Evolutionary conservation across 1,140 invertebrate species (phyloP).

Genomic region (Uloborus diversus): DNA sequence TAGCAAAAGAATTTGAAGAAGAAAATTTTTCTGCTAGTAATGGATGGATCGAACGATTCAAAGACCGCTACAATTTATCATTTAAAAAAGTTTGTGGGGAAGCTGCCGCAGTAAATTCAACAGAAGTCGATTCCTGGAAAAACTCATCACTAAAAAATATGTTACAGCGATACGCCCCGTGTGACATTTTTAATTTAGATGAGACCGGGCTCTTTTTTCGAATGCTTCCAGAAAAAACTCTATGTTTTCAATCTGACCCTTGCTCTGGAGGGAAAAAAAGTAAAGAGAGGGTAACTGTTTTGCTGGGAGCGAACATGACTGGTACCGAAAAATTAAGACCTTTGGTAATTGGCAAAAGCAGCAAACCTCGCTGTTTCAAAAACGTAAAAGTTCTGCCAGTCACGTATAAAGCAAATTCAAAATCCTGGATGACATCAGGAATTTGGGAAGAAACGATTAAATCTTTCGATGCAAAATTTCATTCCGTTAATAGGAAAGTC

Average conservation of each 20-base stretch:
- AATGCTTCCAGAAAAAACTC: not conserved
- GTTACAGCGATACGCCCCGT: not conserved
- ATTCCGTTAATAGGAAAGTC: not conserved
- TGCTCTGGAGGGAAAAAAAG: not conserved
- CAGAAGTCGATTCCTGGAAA: not conserved
- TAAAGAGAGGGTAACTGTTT: not conserved
- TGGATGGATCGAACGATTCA: constrained; percentile 6
- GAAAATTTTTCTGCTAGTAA: constrained; percentile 1
- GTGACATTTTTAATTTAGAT: constrained; percentile 1
- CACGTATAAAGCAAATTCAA: not conserved
- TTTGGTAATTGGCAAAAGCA: not conserved
- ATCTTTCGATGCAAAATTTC: not conserved
- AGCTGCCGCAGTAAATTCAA: not conserved
- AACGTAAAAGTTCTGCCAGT: not conserved
- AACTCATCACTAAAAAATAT: not conserved
- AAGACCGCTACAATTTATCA: not conserved
- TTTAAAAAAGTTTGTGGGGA: constrained; percentile 4
- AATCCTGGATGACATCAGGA: constrained; percentile 1
- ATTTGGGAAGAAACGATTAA: not conserved
- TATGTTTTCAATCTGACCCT: not conserved
- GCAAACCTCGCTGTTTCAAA: constrained; percentile 1
- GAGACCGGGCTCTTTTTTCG: constrained; percentile 5
- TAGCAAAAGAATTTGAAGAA: not conserved
- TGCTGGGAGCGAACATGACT: not conserved
- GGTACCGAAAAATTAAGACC: not conserved